phyloP scores from a whole-genome alignment of 2,113 vertebrate species.

The Aegotheles bennettii region DNA sequence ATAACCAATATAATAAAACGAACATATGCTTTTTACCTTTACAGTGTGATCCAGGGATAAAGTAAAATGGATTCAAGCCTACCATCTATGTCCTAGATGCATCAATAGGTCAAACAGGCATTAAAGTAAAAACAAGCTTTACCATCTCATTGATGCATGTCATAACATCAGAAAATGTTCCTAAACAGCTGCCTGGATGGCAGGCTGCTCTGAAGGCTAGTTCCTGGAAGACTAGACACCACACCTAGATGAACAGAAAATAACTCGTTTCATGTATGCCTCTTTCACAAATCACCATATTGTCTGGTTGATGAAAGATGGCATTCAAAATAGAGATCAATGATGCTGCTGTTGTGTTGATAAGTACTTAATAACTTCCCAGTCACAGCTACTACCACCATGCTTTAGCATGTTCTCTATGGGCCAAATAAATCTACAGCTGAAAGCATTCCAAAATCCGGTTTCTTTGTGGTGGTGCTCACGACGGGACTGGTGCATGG shows the following conservation, averaged over 20 bases:
- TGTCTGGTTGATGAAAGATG: background rate
- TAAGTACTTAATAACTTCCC: background rate
- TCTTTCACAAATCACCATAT: background rate
- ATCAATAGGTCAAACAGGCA: background rate
- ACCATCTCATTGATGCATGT: background rate
- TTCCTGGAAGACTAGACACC: background rate
- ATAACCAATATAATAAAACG: background rate
- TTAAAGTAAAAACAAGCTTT: background rate
- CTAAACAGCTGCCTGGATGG: background rate
- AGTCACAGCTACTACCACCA: background rate
- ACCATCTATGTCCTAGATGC: background rate
- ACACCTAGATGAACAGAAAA: background rate
- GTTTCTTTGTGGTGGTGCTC: background rate
- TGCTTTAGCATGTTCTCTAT: background rate
- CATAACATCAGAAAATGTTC: background rate
- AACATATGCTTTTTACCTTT: background rate
- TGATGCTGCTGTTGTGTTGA: accelerated
- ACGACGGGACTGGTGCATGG: background rate
- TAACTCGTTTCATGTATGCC: background rate
- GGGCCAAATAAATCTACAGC: background rate
- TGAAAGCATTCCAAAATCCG: background rate
- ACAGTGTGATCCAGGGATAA: background rate
- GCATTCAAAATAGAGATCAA: background rate
- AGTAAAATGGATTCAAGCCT: background rate
- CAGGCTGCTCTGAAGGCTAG: background rate